Conservation (phyloP, 37 sponge, comb jelly and placozoan genomes). For the Trichoplax adhaerens region DNA sequence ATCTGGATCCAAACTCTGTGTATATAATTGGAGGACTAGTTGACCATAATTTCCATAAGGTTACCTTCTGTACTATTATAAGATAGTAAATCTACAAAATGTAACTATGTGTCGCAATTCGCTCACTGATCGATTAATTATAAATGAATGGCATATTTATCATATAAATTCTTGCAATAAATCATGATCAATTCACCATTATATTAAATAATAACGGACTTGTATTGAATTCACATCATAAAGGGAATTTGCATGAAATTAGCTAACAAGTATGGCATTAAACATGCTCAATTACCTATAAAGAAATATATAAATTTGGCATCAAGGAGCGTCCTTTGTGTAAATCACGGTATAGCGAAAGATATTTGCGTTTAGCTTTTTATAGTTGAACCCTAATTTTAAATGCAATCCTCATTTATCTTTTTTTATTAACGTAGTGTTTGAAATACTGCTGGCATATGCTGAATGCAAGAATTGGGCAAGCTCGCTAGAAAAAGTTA, state of each 20-base stretch:
- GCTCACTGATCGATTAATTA: too few relatives aligned
- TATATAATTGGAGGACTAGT: slow-evolving; percentile 85
- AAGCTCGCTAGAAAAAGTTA: slow-evolving; percentile 26
- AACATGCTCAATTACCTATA: slow-evolving; percentile 64
- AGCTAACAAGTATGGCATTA: slow-evolving; percentile 20
- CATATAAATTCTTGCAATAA: too few relatives aligned
- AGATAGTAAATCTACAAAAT: too few relatives aligned
- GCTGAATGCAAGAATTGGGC: slow-evolving; percentile 36
- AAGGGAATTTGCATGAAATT: too few relatives aligned
- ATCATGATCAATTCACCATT: too few relatives aligned
- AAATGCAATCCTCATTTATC: background rate
- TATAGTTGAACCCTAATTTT: background rate
- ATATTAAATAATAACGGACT: too few relatives aligned
- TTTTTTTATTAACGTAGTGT: slow-evolving; percentile 24
- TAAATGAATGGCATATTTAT: too few relatives aligned
- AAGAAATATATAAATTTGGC: slow-evolving; percentile 32
- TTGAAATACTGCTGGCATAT: slow-evolving; percentile 51
- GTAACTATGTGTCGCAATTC: too few relatives aligned
- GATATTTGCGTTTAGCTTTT: slow-evolving; percentile 1
- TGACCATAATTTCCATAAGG: slow-evolving; percentile 89
- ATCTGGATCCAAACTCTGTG: slow-evolving; percentile 37
- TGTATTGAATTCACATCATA: too few relatives aligned
- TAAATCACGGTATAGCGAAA: slow-evolving; percentile 54
- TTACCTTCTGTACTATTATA: background rate
- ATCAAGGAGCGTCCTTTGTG: slow-evolving; percentile 45